These are phyloP conservation scores for Nothobranchius kuhntae DNA, from an alignment of 2,113 vertebrate genomes.

Conservation along the genomic window DNA sequence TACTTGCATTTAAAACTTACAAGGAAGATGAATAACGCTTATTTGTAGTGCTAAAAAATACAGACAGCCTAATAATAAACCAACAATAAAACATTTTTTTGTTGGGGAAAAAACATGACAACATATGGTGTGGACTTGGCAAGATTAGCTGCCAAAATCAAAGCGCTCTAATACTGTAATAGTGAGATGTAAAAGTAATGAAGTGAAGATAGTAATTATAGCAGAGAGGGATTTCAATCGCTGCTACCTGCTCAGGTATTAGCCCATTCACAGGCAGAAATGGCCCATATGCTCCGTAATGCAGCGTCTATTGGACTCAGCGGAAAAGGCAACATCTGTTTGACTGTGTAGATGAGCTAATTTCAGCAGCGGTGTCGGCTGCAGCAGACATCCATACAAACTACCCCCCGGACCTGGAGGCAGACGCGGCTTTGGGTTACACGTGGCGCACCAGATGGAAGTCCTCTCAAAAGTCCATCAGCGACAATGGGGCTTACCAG, in stretches of 20 bases:
- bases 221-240: conserved; percentile 24
- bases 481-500: conserved; percentile 58
- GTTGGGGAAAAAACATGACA: not conserved
- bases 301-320: conserved; percentile 72
- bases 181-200: conserved; percentile 32
- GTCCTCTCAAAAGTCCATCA: conserved; percentile 69
- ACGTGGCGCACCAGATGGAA: conserved; percentile 76
- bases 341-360: conserved; percentile 70
- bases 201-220: conserved; percentile 38
- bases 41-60: not conserved
- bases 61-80: not conserved
- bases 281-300: conserved; percentile 58
- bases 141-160: not conserved
- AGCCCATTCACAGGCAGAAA: conserved; percentile 35
- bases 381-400: conserved; percentile 74
- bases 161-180: conserved; percentile 1
- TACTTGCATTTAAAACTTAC: not conserved
- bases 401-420: conserved; percentile 67
- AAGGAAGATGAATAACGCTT: not conserved
- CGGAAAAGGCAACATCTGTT: conserved; percentile 80
- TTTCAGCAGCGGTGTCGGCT: conserved; percentile 68
- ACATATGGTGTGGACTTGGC: conserved; percentile 13
- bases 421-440: conserved; percentile 64
- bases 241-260: conserved; percentile 40
- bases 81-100: not conserved